These are phyloP conservation scores for Pterostichus madidus DNA, from an alignment of 2,888 invertebrate genomes.

Conservation along the genomic window DNA sequence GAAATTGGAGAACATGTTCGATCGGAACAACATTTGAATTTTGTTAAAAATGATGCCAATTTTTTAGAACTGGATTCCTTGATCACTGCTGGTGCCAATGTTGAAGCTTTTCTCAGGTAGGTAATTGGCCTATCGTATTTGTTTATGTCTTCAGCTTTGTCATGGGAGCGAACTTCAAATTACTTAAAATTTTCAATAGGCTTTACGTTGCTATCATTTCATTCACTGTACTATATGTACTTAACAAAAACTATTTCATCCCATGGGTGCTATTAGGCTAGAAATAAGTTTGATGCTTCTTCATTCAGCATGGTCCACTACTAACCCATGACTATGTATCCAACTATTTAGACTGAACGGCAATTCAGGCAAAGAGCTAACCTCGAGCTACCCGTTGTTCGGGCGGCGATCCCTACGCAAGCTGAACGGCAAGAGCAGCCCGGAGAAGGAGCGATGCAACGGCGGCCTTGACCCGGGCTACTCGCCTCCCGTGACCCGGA, in stretches of 20 bases:
- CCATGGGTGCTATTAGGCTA: neutral
- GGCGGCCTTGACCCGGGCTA: constrained; percentile 55
- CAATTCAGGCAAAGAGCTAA: constrained; percentile 53
- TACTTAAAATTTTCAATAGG: neutral
- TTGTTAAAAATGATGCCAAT: constrained; percentile 86
- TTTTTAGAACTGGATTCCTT: constrained; percentile 87
- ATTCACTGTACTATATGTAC: neutral
- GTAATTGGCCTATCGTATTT: neutral
- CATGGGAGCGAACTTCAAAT: neutral
- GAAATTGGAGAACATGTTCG: constrained; percentile 86
- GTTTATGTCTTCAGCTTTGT: constrained; percentile 29
- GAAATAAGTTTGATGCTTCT: constrained; percentile 2
- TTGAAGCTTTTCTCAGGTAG: constrained; percentile 83
- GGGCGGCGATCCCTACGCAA: constrained; percentile 63
- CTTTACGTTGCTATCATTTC: neutral
- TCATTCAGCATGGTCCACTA: constrained; percentile 28
- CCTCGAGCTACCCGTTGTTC: constrained; percentile 42
- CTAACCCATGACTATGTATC: constrained; percentile 28
- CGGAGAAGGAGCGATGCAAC: constrained; percentile 61
- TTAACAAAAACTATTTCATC: neutral
- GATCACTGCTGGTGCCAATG: constrained; percentile 83
- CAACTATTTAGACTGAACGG: constrained; percentile 56
- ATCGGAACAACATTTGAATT: constrained; percentile 86
- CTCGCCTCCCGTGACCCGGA: constrained; percentile 66
- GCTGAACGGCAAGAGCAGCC: constrained; percentile 54